These are phyloP conservation scores for Cephus cinctus DNA, from an alignment of 1,140 invertebrate genomes.

Conservation along the genomic window DNA sequence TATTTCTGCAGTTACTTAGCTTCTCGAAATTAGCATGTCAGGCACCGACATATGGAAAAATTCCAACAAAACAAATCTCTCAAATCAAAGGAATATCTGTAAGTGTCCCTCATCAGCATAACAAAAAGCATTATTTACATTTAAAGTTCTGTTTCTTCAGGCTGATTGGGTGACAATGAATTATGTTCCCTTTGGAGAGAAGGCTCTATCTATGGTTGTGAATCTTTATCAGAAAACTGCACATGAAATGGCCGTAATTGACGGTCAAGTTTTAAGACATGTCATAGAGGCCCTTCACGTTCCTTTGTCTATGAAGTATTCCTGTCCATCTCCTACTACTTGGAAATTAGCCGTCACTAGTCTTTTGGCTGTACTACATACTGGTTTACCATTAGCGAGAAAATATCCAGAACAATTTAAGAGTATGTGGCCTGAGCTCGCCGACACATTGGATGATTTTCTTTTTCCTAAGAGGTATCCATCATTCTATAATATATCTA, in stretches of 20 bases:
- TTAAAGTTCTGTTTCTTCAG: slow-evolving; percentile 33
- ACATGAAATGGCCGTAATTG: slow-evolving; percentile 69
- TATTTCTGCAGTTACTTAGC: slow-evolving; percentile 77
- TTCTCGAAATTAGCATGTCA: slow-evolving; percentile 74
- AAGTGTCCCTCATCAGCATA: slow-evolving; percentile 22
- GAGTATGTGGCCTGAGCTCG: slow-evolving; percentile 82
- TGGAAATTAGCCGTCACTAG: slow-evolving; percentile 85
- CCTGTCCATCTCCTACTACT: slow-evolving; percentile 76
- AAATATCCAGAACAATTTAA: slow-evolving; percentile 70
- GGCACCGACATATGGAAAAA: slow-evolving; percentile 65
- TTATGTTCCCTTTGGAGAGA: slow-evolving; percentile 86
- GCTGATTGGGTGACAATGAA: slow-evolving; percentile 82
- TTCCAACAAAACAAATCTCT: slow-evolving; percentile 56
- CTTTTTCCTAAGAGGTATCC: slow-evolving; percentile 77
- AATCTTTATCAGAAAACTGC: slow-evolving; percentile 82
- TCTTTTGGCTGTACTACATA: slow-evolving; percentile 76
- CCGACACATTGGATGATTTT: slow-evolving; percentile 85
- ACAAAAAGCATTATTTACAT: no score
- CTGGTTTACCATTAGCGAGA: slow-evolving; percentile 84
- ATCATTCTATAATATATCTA: no score
- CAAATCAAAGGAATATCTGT: slow-evolving; percentile 52
- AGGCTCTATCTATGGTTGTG: slow-evolving; percentile 78
- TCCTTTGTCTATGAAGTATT: slow-evolving; percentile 81
- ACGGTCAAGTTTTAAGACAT: slow-evolving; percentile 73
- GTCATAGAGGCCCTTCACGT: slow-evolving; percentile 75